Percentiles rank a stretch among this genome's conserved stretches.
Conservation (phyloP, 1,140 invertebrate species). For the Rhizoglyphus robini region DNA sequence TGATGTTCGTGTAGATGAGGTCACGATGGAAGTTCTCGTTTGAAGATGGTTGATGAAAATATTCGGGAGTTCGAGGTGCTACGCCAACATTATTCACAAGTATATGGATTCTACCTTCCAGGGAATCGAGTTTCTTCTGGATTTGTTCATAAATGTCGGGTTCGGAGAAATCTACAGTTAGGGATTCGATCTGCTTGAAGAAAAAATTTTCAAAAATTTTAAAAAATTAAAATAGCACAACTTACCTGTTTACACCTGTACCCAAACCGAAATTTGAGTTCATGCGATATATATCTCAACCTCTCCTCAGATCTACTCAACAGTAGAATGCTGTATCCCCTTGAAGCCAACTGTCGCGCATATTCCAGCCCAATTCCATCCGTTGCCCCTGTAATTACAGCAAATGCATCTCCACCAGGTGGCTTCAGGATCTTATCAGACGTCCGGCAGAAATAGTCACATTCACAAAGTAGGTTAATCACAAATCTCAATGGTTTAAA, state of each 20-base stretch:
- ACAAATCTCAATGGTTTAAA: too few species aligned
- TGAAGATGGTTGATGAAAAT: background rate
- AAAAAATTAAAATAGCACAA: too few species aligned
- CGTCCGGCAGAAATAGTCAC: too few species aligned
- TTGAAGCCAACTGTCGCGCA: constrained; percentile 59
- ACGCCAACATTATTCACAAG: constrained; percentile 22
- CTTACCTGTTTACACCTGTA: too few species aligned
- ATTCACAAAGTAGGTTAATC: too few species aligned
- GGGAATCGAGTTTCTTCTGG: constrained; percentile 2
- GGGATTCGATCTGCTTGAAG: constrained; percentile 1
- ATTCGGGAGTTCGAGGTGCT: background rate
- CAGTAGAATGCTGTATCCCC: constrained; percentile 68
- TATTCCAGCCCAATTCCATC: constrained; percentile 81
- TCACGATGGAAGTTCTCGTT: background rate
- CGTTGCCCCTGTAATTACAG: constrained; percentile 72
- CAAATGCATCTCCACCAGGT: background rate
- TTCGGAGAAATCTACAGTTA: constrained; percentile 21
- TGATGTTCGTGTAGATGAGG: background rate
- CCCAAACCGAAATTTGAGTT: constrained; percentile 43
- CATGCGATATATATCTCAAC: constrained; percentile 57
- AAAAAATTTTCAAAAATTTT: background rate
- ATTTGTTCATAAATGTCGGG: too few species aligned
- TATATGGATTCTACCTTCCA: constrained; percentile 17
- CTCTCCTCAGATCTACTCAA: constrained; percentile 71
- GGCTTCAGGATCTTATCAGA: background rate